Evolutionary conservation across 2,797 vertebrate genomes (phyloP), one percentile per base, ranked within the genome.

Genomic region (Lycodopsis pacificus): DNA sequence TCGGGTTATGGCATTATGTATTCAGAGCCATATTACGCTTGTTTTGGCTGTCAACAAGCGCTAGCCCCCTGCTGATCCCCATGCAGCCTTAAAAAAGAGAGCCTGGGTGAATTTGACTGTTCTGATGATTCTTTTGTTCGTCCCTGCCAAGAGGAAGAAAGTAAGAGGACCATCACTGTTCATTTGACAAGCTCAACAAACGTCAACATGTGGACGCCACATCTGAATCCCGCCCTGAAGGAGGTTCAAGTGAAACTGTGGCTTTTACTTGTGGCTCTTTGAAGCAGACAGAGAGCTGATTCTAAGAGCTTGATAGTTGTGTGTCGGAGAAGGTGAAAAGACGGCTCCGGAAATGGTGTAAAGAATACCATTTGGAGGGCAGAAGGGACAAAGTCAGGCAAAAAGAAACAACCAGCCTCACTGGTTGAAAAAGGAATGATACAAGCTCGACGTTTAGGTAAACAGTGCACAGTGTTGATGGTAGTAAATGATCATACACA

Each of bases 11-110:
- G 93, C 93, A 97, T 99, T 97, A 97, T 96, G 91, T 97, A 98
- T 98, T 97, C 97, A 97, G 97, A 98, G 97, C 94, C 92, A 96
- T 83, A 96, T 95, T 96, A 95, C 96, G 95, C 95, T 95, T 95
- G 91, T 94, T 95, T 95, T 95, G 95, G 94, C 94, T 94, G 93
- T 86, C 89, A 90, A 90, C 76, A 61, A 90, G 88, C 93, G 95
- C 96, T 93, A 93, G 93, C 94, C 94, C 96, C 96, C 94, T 89
- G 95, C 96, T 95, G 96, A 94, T 95, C 95, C 94, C 92, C 88
- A 91, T 90, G 91, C 73, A 91, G 89, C 87, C 88, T 65, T 81
- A 87, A 82, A 80, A 91, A 85, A 89, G 73, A 89, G 80, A 80
- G 86, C 82, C 82, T 49, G 71, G 77, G 79, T 83, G 81, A 86